Evolutionary conservation across 2,113 vertebrate species (phyloP).

Genomic region (Gallinago media): DNA sequence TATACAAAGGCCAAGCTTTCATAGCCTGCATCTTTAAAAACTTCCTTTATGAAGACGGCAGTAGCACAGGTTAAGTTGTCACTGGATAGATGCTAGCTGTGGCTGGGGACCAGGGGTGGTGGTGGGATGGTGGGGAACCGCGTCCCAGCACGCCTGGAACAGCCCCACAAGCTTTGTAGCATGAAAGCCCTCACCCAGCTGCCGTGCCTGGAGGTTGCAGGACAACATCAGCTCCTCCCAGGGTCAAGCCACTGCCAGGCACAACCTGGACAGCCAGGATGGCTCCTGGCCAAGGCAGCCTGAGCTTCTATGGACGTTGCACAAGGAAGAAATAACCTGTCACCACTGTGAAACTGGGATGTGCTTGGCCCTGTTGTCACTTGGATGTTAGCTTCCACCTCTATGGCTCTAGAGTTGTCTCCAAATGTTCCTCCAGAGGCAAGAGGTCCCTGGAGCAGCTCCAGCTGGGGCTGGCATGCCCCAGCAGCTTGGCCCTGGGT

Average conservation of each 20-base stretch:
- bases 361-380: not conserved
- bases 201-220: not conserved
- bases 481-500: not conserved
- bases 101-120: fast-evolving
- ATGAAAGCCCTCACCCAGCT: fast-evolving
- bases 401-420: not conserved
- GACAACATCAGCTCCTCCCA: not conserved
- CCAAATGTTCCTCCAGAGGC: not conserved
- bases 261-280: fast-evolving
- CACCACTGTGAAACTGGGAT: not conserved
- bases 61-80: not conserved
- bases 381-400: fast-evolving
- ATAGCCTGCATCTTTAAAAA: not conserved
- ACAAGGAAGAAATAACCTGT: not conserved
- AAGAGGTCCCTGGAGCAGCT: not conserved
- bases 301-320: not conserved
- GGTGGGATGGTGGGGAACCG: fast-evolving
- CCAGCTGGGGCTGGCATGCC: fast-evolving
- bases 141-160: fast-evolving
- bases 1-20: constrained; percentile 15
- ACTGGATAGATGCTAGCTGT: fast-evolving
- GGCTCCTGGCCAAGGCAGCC: not conserved
- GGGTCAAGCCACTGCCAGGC: not conserved
- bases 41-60: not conserved
- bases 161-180: fast-evolving